Conservation (phyloP, 1,140 invertebrate genomes). For the Paraescarpia echinospica region DNA sequence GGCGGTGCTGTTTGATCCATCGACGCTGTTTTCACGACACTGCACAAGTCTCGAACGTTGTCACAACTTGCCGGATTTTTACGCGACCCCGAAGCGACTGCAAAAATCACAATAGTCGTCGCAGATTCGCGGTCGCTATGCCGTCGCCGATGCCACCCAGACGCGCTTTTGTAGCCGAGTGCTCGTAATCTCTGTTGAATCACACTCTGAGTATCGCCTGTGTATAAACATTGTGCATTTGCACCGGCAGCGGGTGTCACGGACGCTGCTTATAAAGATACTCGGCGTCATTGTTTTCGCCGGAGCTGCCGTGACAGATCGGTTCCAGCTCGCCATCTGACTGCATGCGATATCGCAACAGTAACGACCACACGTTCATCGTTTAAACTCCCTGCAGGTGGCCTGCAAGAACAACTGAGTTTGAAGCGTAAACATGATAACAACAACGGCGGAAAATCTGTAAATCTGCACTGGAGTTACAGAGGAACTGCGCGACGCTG, state of each 20-base stretch:
- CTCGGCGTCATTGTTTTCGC: not conserved
- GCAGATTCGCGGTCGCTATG: not conserved
- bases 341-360: not conserved
- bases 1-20: not conserved
- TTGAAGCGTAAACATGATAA: not conserved
- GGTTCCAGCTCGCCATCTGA: not conserved
- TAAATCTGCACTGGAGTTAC: not conserved
- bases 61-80: not conserved
- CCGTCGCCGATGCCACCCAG: not conserved
- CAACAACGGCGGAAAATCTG: not conserved
- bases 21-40: slow-evolving; percentile 3
- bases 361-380: not conserved
- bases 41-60: not conserved
- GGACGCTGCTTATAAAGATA: not conserved
- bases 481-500: not conserved
- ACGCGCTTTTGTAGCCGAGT: not conserved
- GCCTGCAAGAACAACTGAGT: not conserved
- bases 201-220: not conserved
- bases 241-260: not conserved
- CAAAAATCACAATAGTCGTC: not conserved
- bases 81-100: not conserved
- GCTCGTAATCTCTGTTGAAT: not conserved
- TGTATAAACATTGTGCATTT: slow-evolving; percentile 6
- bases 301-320: not conserved
- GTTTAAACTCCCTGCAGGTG: not conserved